Conservation (phyloP, 2,113 vertebrate species). For the Neomonachus schauinslandi region DNA sequence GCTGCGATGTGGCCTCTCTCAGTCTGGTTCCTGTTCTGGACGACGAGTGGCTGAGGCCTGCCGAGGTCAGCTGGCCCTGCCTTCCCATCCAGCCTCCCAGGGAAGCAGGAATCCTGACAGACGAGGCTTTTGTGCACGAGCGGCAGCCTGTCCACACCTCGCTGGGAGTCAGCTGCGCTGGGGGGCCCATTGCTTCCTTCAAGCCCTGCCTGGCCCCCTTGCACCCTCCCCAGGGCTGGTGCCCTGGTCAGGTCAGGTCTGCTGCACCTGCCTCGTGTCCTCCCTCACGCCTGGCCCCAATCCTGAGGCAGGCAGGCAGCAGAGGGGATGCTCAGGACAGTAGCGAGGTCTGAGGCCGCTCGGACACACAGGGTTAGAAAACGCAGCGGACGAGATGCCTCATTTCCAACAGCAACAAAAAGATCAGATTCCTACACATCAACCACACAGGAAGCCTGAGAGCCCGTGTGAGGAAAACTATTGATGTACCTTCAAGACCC, state of each 20-base stretch:
- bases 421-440: background rate
- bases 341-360: too few species aligned
- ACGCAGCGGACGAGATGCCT: fast-evolving
- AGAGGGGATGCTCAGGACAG: background rate
- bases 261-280: background rate
- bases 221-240: background rate
- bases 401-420: background rate
- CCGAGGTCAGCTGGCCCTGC: background rate
- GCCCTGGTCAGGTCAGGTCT: background rate
- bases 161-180: background rate
- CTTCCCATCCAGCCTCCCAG: background rate
- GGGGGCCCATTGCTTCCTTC: fast-evolving
- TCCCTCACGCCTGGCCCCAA: background rate
- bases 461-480: background rate
- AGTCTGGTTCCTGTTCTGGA: background rate
- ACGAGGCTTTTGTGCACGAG: fast-evolving
- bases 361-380: fast-evolving
- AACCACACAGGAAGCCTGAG: background rate
- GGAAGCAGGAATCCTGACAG: background rate
- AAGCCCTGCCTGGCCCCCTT: background rate
- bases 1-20: background rate
- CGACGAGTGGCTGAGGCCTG: background rate
- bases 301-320: background rate
- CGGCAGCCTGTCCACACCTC: too few species aligned
- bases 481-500: background rate